A percentile compares a stretch with the other conserved stretches of the same genome.
Conservation (phyloP, 2,888 invertebrate genomes). For the Drosophila affinis region DNA sequence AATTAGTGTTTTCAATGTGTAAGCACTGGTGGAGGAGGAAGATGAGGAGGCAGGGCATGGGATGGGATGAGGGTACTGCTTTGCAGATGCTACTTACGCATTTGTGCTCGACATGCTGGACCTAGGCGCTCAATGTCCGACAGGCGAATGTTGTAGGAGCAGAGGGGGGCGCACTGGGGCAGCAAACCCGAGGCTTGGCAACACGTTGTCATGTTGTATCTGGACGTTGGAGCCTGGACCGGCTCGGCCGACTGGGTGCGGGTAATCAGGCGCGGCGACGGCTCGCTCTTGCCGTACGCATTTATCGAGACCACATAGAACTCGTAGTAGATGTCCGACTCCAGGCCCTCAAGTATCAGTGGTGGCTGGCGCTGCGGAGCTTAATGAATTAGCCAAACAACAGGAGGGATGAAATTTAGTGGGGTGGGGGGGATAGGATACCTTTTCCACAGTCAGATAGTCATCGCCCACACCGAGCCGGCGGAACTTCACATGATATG, state of each 20-base stretch:
- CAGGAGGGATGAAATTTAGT: not conserved
- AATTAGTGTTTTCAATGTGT: constrained; percentile 59
- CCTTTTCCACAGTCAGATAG: constrained; percentile 86
- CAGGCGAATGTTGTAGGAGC: constrained; percentile 92
- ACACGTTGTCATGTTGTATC: constrained; percentile 92
- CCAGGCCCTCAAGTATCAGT: constrained; percentile 89
- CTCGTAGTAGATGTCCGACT: constrained; percentile 91
- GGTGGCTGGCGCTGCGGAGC: constrained; percentile 86
- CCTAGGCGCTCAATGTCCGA: constrained; percentile 90
- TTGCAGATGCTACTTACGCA: constrained; percentile 85
- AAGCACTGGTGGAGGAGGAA: not conserved
- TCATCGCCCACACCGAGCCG: constrained; percentile 85
- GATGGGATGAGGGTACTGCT: not conserved
- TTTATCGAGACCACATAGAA: constrained; percentile 92
- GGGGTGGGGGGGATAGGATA: constrained; percentile 31
- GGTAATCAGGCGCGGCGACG: constrained; percentile 90
- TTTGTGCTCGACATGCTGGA: constrained; percentile 90
- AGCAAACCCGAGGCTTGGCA: constrained; percentile 88
- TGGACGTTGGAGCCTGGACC: constrained; percentile 83
- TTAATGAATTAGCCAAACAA: constrained; percentile 67
- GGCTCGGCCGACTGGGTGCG: constrained; percentile 86
- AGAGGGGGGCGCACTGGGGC: constrained; percentile 89
- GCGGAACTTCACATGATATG: constrained; percentile 87
- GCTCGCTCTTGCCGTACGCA: constrained; percentile 90
- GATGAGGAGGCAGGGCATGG: not conserved